phyloP scores from a whole-genome alignment of 2,113 vertebrate species.

The Hyaena hyaena region DNA sequence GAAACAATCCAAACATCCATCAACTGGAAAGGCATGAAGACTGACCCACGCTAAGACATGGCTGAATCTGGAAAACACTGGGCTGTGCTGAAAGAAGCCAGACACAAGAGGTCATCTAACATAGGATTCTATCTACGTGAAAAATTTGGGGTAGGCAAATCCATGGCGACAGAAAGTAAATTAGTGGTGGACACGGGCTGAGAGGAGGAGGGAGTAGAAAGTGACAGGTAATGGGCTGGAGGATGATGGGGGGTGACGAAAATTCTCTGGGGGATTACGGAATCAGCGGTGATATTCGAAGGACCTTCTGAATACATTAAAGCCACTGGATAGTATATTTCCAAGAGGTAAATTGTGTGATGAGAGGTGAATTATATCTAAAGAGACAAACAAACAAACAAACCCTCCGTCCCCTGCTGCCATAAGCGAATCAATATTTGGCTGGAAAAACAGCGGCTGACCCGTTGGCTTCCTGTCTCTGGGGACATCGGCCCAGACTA shows the following conservation, averaged over 20 bases:
- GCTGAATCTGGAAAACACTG: background rate
- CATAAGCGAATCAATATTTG: constrained; percentile 83
- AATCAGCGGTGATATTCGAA: background rate
- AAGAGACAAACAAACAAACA: background rate
- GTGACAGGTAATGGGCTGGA: too few relatives aligned
- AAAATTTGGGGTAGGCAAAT: background rate
- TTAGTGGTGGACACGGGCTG: background rate
- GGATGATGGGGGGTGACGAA: too few relatives aligned
- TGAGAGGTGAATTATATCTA: background rate
- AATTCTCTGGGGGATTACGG: background rate
- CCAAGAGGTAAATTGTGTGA: background rate
- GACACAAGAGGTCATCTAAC: background rate
- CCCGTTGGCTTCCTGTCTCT: constrained; percentile 82
- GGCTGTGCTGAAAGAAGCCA: background rate
- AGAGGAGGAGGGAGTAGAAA: too few relatives aligned
- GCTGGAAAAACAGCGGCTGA: constrained; percentile 87
- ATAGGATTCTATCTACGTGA: background rate
- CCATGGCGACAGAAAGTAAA: background rate
- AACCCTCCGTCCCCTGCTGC: constrained; percentile 73
- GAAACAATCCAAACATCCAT: background rate
- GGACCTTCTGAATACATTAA: background rate
- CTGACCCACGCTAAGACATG: accelerated
- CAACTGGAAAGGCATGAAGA: background rate
- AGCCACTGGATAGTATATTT: background rate
- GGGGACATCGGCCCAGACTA: constrained; percentile 82